Conservation (phyloP, 2,113 vertebrate genomes). For the rabbit (Oryctolagus cuniculus) region mOryCun1.1 NC_091434.1:103849001-103849500, state of each 20-base stretch:
- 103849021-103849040: not conserved
- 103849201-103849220: conserved; percentile 47
- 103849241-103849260: not conserved
- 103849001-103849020: not conserved
- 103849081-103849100: not conserved
- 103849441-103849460: not conserved
- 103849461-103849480: not conserved
- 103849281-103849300: not conserved
- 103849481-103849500: conserved; percentile 46
- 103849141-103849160: not conserved
- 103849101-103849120: not conserved
- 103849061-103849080: not conserved
- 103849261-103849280: not conserved
- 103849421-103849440: conserved; percentile 2
- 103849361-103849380: not conserved
- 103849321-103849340: not conserved
- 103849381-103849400: not conserved
- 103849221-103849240: not conserved
- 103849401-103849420: not conserved
- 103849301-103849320: not conserved
- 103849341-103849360: not conserved
- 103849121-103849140: not conserved
- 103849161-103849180: not conserved
- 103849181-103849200: not conserved
- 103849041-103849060: not conserved